phyloP scores from a whole-genome alignment of 2,113 vertebrate genomes.

The Saguinus midas region DNA sequence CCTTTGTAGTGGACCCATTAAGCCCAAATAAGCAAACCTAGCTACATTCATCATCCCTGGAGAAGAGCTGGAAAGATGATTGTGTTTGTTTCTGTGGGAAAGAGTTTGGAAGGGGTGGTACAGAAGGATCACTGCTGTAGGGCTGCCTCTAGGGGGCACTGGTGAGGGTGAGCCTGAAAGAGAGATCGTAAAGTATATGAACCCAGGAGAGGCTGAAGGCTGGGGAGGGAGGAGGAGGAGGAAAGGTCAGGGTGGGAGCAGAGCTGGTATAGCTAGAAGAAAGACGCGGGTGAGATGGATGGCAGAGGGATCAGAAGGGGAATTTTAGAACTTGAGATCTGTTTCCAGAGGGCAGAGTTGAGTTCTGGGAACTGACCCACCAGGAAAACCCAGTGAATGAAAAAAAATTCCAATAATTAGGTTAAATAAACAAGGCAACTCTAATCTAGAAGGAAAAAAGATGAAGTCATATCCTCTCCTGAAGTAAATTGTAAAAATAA shows the following conservation, averaged over 20 bases:
- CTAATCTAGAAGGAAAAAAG: conserved; percentile 17
- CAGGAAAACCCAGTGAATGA: conserved; percentile 23
- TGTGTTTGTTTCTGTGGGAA: not conserved
- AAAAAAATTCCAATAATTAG: conserved; percentile 40
- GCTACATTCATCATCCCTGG: not conserved
- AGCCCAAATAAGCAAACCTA: not conserved
- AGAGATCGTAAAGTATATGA: not conserved
- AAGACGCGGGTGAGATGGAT: not conserved
- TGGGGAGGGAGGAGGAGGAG: not conserved
- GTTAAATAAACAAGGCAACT: conserved; percentile 29
- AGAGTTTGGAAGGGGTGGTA: not conserved
- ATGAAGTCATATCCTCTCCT: conserved; percentile 30
- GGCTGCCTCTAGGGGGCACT: no score
- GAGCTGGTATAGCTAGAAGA: not conserved
- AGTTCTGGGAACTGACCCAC: conserved; percentile 32
- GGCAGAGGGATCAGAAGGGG: not conserved
- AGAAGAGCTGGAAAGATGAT: not conserved
- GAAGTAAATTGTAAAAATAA: not conserved
- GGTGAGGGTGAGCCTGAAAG: not conserved
- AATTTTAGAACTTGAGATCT: not conserved
- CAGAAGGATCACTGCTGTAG: not conserved
- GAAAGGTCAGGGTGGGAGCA: not conserved
- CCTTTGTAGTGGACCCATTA: not conserved
- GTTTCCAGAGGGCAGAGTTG: not conserved
- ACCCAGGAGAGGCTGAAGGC: not conserved